Evolutionary conservation across 2,888 invertebrate genomes (phyloP), one percentile per base, ranked within the genome.

Genomic region (Drosophila quinaria): DNA sequence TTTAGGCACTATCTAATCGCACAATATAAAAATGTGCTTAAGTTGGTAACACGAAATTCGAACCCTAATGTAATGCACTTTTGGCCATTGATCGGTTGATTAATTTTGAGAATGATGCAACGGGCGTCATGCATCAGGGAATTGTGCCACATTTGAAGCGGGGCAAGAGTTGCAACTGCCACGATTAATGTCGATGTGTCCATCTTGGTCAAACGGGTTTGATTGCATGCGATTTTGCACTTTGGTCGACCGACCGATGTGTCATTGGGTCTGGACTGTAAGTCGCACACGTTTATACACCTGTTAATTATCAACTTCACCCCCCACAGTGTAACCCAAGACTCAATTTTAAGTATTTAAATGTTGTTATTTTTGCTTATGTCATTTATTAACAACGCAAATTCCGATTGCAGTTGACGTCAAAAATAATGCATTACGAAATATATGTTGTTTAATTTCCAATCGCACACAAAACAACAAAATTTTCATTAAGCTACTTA

Each of bases 21-120:
- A 11, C 22, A 42, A 11, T 11, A 11, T 19, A 0, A 19, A 19
- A 13, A 2, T 22, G 22, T 6, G 2, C 13, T 19, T 19, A 49
- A 46, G 4, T 46, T 10, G 11, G 13, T 17, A 58, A 44, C 13
- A 29, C 5, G 5, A 15, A 44, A 29, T 31, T 33, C 10, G 1
- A 42, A 35, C 10, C 17, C 19, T 9, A 31, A 11, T 46, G 37
- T 37, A 37, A 42, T 49, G 22, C 49, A 19, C 19, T 22, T 65
- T 44, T 8, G 22, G n/a, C 25, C 35, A 22, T 25, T 25, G 13
- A 17, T 37, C 58, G 47, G 17, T 47, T 58, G 46, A 58, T 58
- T 47, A 5, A 29, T 58, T 58, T 58, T 25, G 4, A 29, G 25
- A 25, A 37, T 88, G 74, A 25, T 80, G 76, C 74, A 87, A 74